Evolutionary conservation across 2,797 vertebrate species (phyloP).

Genomic region (Acanthurus leucopareius): DNA sequence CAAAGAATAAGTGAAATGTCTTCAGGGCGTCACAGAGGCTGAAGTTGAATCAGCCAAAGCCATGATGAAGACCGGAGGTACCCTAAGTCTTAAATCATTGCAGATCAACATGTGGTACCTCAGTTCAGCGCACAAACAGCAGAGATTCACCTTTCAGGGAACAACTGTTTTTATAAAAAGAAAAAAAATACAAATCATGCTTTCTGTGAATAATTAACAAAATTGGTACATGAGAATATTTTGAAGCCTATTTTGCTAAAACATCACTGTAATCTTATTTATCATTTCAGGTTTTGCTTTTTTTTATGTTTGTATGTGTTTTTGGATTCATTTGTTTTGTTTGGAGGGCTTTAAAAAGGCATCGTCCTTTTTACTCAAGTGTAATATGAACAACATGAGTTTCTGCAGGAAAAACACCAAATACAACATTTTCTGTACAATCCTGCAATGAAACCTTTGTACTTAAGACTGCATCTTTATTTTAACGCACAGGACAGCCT

Average conservation of each 20-base stretch:
- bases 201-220: conserved; percentile 34
- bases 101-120: conserved; percentile 28
- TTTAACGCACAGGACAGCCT: conserved; percentile 1
- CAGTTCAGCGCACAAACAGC: conserved; percentile 17
- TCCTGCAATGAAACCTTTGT: background rate
- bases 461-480: conserved; percentile 2
- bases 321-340: conserved; percentile 25
- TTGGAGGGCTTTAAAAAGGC: conserved; percentile 21
- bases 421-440: conserved; percentile 1
- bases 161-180: conserved; percentile 22
- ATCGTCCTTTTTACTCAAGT: conserved; percentile 13
- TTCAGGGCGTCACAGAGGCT: conserved; percentile 15
- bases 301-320: conserved; percentile 51
- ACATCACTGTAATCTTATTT: conserved; percentile 51
- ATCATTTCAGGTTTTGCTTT: conserved; percentile 58
- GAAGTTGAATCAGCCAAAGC: background rate
- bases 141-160: conserved; percentile 61
- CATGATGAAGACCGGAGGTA: conserved; percentile 13
- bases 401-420: conserved; percentile 25
- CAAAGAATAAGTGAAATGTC: conserved; percentile 71
- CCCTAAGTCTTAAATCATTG: conserved; percentile 5
- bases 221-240: conserved; percentile 45
- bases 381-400: background rate
- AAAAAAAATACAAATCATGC: conserved; percentile 5
- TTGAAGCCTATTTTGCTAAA: conserved; percentile 43